A percentile compares a stretch with the other conserved stretches of the same genome.
These are phyloP conservation scores for Drosophila paranaensis DNA, from an alignment of 2,888 invertebrate genomes.

Conservation along the genomic window DNA sequence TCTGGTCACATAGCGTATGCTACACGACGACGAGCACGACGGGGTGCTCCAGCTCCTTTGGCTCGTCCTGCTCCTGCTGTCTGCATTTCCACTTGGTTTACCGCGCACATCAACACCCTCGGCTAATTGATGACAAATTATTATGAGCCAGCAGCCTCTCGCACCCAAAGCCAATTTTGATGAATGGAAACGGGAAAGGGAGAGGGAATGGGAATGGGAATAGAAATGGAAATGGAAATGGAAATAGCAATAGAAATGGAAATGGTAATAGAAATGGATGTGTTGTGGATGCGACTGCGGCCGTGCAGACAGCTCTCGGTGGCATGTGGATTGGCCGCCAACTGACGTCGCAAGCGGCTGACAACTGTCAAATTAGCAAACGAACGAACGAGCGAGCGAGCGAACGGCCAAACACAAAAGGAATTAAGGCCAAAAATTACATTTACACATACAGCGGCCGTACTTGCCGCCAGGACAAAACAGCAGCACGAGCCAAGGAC, in stretches of 20 bases:
- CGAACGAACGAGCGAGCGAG: slow-evolving; percentile 51
- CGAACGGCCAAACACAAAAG: slow-evolving; percentile 63
- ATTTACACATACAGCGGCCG: slow-evolving; percentile 52
- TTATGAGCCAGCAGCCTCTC: slow-evolving; percentile 68
- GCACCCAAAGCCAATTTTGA: slow-evolving; percentile 80
- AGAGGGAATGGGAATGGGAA: slow-evolving; percentile 27
- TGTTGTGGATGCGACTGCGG: slow-evolving; percentile 7
- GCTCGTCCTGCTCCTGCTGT: slow-evolving; percentile 17
- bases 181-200: slow-evolving; percentile 61
- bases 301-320: background rate
- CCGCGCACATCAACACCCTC: slow-evolving; percentile 80
- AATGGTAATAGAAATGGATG: slow-evolving; percentile 1
- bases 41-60: slow-evolving; percentile 49
- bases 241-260: slow-evolving; percentile 9
- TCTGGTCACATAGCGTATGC: slow-evolving; percentile 67
- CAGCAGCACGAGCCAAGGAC: slow-evolving; percentile 68
- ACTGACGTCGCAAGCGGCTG: slow-evolving; percentile 62
- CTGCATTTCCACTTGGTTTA: slow-evolving; percentile 77
- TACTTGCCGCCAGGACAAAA: slow-evolving; percentile 32
- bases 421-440: slow-evolving; percentile 70
- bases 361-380: slow-evolving; percentile 81
- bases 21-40: slow-evolving; percentile 66
- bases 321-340: slow-evolving; percentile 55
- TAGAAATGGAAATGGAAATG: slow-evolving; percentile 10
- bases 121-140: slow-evolving; percentile 81